Conservation (phyloP, 37 sponge, comb jelly and placozoan species). For the Eunapius fragilis region DNA sequence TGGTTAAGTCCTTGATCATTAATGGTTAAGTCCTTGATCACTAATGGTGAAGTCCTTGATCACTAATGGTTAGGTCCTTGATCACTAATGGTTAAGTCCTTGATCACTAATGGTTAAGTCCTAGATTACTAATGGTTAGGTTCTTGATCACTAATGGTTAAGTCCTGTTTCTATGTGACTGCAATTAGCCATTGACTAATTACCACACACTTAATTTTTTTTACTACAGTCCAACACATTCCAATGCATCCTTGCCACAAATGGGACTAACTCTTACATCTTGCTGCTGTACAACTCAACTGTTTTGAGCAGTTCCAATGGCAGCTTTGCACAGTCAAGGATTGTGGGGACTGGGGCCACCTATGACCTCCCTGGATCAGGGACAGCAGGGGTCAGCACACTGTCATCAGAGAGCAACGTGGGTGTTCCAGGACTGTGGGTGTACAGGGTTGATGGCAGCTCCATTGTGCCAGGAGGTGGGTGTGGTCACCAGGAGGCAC, state of each 20-base stretch:
- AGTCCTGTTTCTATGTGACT: no score
- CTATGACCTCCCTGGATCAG: constrained; percentile 5
- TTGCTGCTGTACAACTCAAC: not conserved
- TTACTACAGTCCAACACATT: not conserved
- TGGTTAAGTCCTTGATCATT: no score
- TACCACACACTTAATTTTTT: not conserved
- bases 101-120: no score
- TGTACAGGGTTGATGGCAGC: constrained; percentile 10
- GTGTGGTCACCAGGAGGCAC: not conserved
- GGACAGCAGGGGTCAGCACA: not conserved
- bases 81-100: no score
- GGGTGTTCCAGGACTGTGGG: constrained; percentile 4
- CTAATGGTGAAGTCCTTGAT: no score
- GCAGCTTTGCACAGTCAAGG: not conserved
- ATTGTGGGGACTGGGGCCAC: not conserved
- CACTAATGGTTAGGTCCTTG: no score
- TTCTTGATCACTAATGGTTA: no score
- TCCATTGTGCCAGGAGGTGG: not conserved
- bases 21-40: no score
- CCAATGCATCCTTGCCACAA: constrained; percentile 2
- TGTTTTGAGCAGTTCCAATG: not conserved
- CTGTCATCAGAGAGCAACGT: constrained; percentile 1
- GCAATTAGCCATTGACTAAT: no score
- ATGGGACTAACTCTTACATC: not conserved
- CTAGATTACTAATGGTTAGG: no score